A percentile compares a stretch with the other conserved stretches of the same genome.
Conservation (phyloP, 2,888 invertebrate species). For the Laothoe populi region DNA sequence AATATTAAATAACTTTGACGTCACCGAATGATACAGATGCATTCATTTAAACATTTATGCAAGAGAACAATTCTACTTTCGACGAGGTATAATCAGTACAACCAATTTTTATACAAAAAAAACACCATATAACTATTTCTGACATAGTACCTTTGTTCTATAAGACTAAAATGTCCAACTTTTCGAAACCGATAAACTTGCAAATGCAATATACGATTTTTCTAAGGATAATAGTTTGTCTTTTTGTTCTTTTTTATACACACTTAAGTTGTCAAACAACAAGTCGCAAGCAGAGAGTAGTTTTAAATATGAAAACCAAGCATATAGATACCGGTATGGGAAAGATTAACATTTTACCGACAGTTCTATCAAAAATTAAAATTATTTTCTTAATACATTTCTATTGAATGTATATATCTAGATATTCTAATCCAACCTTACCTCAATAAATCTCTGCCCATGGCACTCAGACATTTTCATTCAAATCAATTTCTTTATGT, state of each 20-base stretch:
- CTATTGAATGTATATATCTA: not conserved
- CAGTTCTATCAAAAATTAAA: not conserved
- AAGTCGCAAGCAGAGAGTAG: too few species aligned
- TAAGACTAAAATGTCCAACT: not conserved
- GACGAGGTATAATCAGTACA: too few species aligned
- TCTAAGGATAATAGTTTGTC: not conserved
- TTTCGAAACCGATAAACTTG: conserved; percentile 3
- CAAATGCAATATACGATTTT: not conserved
- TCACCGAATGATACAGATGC: not conserved
- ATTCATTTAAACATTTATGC: not conserved
- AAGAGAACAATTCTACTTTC: not conserved
- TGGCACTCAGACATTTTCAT: not conserved
- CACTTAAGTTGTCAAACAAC: too few species aligned
- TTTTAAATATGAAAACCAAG: not conserved
- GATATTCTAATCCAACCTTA: not conserved
- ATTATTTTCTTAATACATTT: not conserved
- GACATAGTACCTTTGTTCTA: too few species aligned
- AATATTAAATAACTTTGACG: not conserved
- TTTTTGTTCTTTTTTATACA: too few species aligned
- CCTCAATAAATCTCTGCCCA: conserved; percentile 17
- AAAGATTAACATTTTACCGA: not conserved
- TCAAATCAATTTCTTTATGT: not conserved
- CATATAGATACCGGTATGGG: not conserved
- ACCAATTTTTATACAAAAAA: not conserved
- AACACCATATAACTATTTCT: too few species aligned